Evolutionary conservation across 1,140 invertebrate species (phyloP).

Genomic region (Anagrus nilaparvatae): DNA sequence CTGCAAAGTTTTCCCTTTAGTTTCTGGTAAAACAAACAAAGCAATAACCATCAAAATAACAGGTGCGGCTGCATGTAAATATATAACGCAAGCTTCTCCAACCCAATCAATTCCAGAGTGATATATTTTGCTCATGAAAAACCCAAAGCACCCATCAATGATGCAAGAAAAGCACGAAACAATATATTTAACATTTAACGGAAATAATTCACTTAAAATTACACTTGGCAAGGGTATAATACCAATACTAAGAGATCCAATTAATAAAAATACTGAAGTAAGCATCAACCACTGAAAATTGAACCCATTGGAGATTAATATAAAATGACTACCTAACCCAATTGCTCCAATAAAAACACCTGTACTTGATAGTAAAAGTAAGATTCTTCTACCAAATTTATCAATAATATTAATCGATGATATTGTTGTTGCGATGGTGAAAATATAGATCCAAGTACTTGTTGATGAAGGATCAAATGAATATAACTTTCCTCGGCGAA

Average conservation of each 20-base stretch:
- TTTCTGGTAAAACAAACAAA: conserved; percentile 59
- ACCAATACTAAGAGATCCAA: conserved; percentile 36
- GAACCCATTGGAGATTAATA: conserved; percentile 40
- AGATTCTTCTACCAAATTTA: conserved; percentile 55
- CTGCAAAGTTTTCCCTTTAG: conserved; percentile 64
- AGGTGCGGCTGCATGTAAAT: conserved; percentile 29
- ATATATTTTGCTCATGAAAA: conserved; percentile 62
- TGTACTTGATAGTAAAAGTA: conserved; percentile 50
- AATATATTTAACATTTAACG: conserved; percentile 52
- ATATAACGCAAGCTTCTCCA: conserved; percentile 26
- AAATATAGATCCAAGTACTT: conserved; percentile 54
- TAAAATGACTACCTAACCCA: conserved; percentile 51
- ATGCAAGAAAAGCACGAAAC: conserved; percentile 57
- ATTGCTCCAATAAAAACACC: conserved; percentile 44
- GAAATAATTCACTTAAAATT: conserved; percentile 62
- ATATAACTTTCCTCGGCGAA: conserved; percentile 46
- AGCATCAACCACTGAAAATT: conserved; percentile 27
- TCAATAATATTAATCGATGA: conserved; percentile 56
- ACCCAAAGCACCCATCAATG: conserved; percentile 58
- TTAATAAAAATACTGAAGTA: conserved; percentile 12
- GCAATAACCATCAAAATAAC: conserved; percentile 52
- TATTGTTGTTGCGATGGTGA: conserved; percentile 51
- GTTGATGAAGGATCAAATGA: conserved; percentile 37
- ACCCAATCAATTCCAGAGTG: conserved; percentile 48
- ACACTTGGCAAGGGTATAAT: conserved; percentile 59